Evolutionary conservation across 2,888 invertebrate species (phyloP).

Genomic region (Tiphia femorata): DNA sequence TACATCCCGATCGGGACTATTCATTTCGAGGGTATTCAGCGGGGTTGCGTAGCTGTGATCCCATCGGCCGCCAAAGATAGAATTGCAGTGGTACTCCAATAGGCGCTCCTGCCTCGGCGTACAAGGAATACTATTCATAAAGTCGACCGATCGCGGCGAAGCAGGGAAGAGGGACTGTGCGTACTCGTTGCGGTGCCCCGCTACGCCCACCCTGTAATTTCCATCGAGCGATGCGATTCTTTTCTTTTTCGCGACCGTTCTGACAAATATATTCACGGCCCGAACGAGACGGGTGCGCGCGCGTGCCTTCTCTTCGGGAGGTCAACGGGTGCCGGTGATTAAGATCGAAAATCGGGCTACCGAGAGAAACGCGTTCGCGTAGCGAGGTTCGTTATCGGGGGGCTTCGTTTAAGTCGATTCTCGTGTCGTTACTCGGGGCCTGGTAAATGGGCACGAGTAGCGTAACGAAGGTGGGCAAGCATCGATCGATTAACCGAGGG

Average conservation of each 20-base stretch:
- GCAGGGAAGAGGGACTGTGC: conserved; percentile 18
- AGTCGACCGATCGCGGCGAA: conserved; percentile 22
- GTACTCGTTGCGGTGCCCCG: conserved; percentile 21
- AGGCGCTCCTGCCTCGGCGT: conserved; percentile 23
- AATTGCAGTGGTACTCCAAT: conserved; percentile 38
- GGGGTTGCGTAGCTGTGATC: conserved; percentile 10
- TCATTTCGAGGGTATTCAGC: conserved; percentile 27
- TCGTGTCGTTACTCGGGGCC: conserved; percentile 28
- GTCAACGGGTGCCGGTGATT: too few relatives aligned
- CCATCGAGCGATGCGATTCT: conserved; percentile 19
- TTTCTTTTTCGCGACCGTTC: conserved; percentile 14
- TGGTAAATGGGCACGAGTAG: background rate
- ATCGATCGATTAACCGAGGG: too few relatives aligned
- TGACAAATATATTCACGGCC: too few relatives aligned
- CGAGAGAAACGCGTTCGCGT: background rate
- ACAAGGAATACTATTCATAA: conserved; percentile 53
- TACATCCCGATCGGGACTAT: conserved; percentile 34
- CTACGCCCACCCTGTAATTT: conserved; percentile 36
- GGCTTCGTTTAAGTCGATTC: conserved; percentile 41
- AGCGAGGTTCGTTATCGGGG: background rate
- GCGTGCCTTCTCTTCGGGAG: too few relatives aligned
- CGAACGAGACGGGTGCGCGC: too few relatives aligned
- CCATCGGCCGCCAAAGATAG: conserved; percentile 31
- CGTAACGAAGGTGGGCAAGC: too few relatives aligned
- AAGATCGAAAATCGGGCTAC: too few relatives aligned